phyloP scores from a whole-genome alignment of 2,888 invertebrate genomes.

The Chloroclystis v-ata region DNA sequence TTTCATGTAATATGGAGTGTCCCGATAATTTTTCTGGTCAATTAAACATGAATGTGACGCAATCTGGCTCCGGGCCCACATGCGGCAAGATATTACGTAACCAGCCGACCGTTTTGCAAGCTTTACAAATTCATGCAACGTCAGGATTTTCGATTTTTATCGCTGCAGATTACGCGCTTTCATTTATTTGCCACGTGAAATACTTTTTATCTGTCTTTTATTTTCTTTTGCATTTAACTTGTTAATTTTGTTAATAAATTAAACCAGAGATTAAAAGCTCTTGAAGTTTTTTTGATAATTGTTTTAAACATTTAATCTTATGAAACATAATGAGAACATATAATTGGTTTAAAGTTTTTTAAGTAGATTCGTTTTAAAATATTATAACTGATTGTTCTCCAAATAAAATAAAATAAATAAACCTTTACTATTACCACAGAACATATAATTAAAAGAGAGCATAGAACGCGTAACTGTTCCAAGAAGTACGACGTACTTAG shows the following conservation, averaged over 20 bases:
- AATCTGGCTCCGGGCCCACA: slow-evolving; percentile 39
- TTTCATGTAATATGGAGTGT: slow-evolving; percentile 25
- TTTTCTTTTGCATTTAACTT: slow-evolving; percentile 5
- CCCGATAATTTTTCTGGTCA: slow-evolving; percentile 44
- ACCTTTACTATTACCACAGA: too few species aligned
- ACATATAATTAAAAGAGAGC: too few species aligned
- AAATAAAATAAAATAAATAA: too few species aligned
- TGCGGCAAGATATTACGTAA: slow-evolving; percentile 42
- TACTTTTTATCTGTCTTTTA: neutral
- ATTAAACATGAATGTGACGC: slow-evolving; percentile 45
- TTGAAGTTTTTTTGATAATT: too few species aligned
- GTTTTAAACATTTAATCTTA: too few species aligned
- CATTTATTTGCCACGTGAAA: slow-evolving; percentile 19
- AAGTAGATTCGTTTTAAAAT: too few species aligned
- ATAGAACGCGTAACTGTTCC: slow-evolving; percentile 5
- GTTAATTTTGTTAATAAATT: slow-evolving; percentile 3
- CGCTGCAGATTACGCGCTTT: slow-evolving; percentile 22
- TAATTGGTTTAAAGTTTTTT: too few species aligned
- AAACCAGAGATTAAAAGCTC: neutral
- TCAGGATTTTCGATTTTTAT: slow-evolving; percentile 26
- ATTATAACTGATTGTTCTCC: too few species aligned
- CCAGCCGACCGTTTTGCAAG: slow-evolving; percentile 34
- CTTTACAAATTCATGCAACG: slow-evolving; percentile 27
- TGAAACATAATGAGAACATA: too few species aligned
- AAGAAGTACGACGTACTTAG: slow-evolving; percentile 4